Evolutionary conservation across 1,140 invertebrate genomes (phyloP).

Genomic region (Heterodera schachtii): DNA sequence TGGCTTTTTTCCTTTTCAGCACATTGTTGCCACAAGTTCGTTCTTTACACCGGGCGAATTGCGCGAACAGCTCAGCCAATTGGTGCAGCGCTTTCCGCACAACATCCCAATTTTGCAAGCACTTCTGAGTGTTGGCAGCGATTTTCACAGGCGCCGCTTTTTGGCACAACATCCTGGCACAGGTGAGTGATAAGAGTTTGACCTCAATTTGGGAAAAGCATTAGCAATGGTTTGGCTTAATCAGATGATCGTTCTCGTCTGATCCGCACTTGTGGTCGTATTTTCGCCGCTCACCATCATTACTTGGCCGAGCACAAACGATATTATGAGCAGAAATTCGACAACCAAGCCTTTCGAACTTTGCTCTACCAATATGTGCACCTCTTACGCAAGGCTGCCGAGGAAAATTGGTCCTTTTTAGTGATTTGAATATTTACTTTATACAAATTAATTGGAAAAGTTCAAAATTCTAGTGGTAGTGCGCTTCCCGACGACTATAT

Average conservation of each 20-base stretch:
- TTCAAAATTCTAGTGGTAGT: constrained; percentile 4
- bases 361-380: background rate
- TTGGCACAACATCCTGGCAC: background rate
- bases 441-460: background rate
- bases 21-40: constrained; percentile 10
- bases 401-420: constrained; percentile 15
- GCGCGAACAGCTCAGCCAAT: background rate
- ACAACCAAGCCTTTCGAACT: background rate
- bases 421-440: background rate
- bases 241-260: constrained; percentile 7
- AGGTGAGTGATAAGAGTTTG: background rate
- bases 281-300: constrained; percentile 7
- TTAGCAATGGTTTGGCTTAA: background rate
- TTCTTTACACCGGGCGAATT: constrained; percentile 21
- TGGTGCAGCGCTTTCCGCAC: constrained; percentile 13
- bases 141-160: constrained; percentile 15
- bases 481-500: constrained; percentile 21
- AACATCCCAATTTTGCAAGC: constrained; percentile 14
- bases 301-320: background rate
- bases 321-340: background rate
- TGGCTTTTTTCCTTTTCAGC: constrained; percentile 11
- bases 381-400: background rate
- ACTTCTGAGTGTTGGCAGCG: constrained; percentile 12
- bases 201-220: background rate
- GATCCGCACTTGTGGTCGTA: constrained; percentile 22